A percentile compares a stretch with the other conserved stretches of the same genome.
These are phyloP conservation scores for Hypanus sabinus DNA, from an alignment of 2,113 vertebrate species.

Conservation along the genomic window DNA sequence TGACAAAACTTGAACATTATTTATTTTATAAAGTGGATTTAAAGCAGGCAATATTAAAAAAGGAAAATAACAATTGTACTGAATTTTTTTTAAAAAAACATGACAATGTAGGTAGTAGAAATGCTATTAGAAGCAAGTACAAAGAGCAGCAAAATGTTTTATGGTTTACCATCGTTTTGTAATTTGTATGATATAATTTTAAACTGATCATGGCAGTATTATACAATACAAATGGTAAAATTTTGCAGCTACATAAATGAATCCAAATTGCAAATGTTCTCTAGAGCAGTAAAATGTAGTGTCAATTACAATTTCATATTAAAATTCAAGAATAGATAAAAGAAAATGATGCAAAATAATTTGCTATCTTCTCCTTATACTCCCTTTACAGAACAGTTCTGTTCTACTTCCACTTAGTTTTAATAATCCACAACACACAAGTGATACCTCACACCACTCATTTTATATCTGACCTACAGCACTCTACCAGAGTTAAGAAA, in stretches of 20 bases:
- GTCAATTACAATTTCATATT: not conserved
- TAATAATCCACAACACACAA: not conserved
- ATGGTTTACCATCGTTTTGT: not conserved
- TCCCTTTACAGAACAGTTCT: not conserved
- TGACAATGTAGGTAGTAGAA: not conserved
- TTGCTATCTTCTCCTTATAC: not conserved
- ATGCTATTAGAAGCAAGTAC: not conserved
- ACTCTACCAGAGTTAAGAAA: not conserved
- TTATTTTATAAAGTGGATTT: not conserved
- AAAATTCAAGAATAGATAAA: not conserved
- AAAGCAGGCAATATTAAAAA: not conserved
- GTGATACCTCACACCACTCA: not conserved
- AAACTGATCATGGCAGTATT: not conserved
- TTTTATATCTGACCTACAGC: not conserved
- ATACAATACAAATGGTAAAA: not conserved
- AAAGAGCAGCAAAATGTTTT: not conserved
- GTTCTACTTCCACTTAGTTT: not conserved
- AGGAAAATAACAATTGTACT: too few species aligned
- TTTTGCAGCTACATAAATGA: not conserved
- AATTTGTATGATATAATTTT: not conserved
- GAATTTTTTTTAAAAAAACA: not conserved
- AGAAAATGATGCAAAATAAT: not conserved
- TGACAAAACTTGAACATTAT: not conserved
- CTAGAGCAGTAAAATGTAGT: not conserved
- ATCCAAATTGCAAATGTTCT: not conserved